These are phyloP conservation scores for Morinoia aosen DNA, from an alignment of 2,888 invertebrate species.

Conservation along the genomic window DNA sequence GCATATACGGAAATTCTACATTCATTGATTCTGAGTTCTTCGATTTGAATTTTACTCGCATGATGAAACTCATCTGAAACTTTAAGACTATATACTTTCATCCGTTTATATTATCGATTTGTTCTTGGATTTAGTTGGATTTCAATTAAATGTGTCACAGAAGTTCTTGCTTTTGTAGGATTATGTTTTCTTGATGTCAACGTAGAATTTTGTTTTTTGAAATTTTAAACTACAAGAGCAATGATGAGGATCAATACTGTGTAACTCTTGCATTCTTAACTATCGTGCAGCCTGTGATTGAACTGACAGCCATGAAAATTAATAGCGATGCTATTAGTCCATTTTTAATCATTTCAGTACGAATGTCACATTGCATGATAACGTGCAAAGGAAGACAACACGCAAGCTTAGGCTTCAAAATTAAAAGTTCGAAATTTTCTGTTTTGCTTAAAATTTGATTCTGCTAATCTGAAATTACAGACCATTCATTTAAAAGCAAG, in stretches of 20 bases:
- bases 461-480: not conserved
- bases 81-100: not conserved
- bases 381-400: not conserved
- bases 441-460: not conserved
- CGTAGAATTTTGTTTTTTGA: not conserved
- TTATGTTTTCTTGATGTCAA: not conserved
- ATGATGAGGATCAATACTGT: not conserved
- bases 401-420: not conserved
- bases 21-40: not conserved
- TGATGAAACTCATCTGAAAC: not conserved
- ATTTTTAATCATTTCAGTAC: not conserved
- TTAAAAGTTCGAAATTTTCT: not conserved
- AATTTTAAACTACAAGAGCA: too few relatives aligned
- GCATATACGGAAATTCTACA: not conserved
- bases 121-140: not conserved
- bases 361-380: not conserved
- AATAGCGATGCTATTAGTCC: not conserved
- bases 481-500: not conserved
- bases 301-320: not conserved
- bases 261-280: not conserved
- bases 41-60: not conserved
- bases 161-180: not conserved
- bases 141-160: not conserved
- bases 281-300: not conserved
- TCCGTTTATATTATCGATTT: not conserved